Percentiles rank a stretch among this genome's conserved stretches.
Conservation (phyloP, 2,113 vertebrate genomes). For the Tor tambroides region DNA sequence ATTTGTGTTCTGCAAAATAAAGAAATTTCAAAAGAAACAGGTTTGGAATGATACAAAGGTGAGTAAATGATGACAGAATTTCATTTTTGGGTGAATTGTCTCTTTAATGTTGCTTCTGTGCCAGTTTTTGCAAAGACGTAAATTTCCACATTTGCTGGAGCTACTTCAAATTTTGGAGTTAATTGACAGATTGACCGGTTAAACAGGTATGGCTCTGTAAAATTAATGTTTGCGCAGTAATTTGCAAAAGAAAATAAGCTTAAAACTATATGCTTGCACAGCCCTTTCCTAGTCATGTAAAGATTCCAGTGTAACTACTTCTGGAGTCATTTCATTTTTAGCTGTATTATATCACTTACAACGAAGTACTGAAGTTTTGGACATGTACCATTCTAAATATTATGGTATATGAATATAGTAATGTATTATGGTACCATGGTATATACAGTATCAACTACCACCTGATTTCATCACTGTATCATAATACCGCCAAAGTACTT, state of each 20-base stretch:
- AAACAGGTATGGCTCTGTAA: not conserved
- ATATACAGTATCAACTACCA: not conserved
- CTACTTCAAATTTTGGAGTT: not conserved
- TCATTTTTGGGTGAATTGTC: not conserved
- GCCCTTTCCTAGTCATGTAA: not conserved
- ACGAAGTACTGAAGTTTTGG: not conserved
- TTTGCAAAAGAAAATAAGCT: not conserved
- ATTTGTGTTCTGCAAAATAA: not conserved
- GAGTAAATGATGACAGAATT: not conserved
- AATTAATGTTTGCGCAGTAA: constrained; percentile 4
- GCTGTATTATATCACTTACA: not conserved
- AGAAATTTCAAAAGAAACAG: not conserved
- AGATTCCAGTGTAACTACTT: not conserved
- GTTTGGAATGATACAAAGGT: not conserved
- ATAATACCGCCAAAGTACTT: not conserved
- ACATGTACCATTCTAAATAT: not conserved
- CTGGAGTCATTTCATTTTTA: not conserved
- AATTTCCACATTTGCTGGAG: constrained; percentile 4
- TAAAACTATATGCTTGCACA: not conserved
- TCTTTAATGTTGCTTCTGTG: not conserved
- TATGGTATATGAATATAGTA: not conserved
- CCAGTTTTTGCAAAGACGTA: not conserved
- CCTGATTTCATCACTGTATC: not conserved
- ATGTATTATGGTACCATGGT: not conserved
- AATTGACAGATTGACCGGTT: constrained; percentile 1